Percentiles rank a stretch among this genome's conserved stretches.
These are phyloP conservation scores for Myotis findleyi DNA, from an alignment of 2,797 vertebrate genomes.

Conservation along the genomic window DNA sequence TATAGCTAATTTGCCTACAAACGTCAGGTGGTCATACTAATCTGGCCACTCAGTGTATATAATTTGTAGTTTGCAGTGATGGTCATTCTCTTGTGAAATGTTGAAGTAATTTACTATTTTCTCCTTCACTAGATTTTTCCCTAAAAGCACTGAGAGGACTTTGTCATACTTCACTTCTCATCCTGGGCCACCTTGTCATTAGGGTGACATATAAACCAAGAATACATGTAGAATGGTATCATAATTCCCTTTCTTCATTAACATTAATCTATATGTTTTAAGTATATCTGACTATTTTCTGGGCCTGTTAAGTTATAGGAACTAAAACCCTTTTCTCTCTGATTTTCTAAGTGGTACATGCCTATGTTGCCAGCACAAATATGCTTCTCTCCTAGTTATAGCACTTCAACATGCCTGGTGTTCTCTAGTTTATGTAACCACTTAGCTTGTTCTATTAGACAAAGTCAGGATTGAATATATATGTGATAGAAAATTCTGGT, in stretches of 20 bases:
- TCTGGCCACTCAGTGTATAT: background rate
- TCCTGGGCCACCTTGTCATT: background rate
- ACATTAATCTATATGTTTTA: background rate
- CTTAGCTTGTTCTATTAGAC: background rate
- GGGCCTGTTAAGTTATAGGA: background rate
- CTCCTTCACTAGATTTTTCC: background rate
- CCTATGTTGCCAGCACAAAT: background rate
- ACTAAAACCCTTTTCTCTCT: background rate
- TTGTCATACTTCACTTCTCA: background rate
- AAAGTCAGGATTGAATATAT: slow-evolving; percentile 46
- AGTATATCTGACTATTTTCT: background rate
- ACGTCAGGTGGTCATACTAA: too few relatives aligned
- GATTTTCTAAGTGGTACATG: background rate
- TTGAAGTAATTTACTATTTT: background rate
- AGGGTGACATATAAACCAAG: background rate
- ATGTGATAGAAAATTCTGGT: background rate
- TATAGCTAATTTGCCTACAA: too few relatives aligned
- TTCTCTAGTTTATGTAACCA: background rate
- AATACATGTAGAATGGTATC: background rate
- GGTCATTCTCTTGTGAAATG: background rate
- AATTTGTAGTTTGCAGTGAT: background rate
- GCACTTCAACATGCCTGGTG: background rate
- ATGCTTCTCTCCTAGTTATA: background rate
- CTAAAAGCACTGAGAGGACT: background rate
- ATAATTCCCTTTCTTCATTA: background rate